A percentile compares a stretch with the other conserved stretches of the same genome.
phyloP scores from a whole-genome alignment of 2,888 invertebrate species.

The Stenurella melanura region DNA sequence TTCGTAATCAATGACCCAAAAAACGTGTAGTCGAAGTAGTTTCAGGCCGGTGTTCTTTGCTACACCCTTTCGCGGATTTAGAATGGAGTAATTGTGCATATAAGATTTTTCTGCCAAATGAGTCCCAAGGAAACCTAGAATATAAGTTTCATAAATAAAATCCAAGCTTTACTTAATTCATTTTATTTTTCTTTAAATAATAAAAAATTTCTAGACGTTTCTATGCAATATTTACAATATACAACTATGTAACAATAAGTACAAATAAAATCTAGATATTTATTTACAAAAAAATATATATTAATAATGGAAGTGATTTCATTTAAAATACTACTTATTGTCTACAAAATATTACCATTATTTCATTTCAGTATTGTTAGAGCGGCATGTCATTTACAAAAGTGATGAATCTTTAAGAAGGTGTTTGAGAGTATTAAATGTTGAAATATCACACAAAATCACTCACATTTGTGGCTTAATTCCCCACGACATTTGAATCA shows the following conservation, averaged over 20 bases:
- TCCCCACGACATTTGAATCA: too few relatives aligned
- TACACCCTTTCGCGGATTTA: too few relatives aligned
- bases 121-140: too few relatives aligned
- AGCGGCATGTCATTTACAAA: not conserved
- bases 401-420: slow-evolving; percentile 4
- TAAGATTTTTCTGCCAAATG: too few relatives aligned
- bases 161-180: slow-evolving; percentile 1
- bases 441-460: not conserved
- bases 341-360: slow-evolving; percentile 10
- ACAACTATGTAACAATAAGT: slow-evolving; percentile 67
- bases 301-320: slow-evolving; percentile 1
- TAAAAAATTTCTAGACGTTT: slow-evolving; percentile 37
- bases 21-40: too few relatives aligned
- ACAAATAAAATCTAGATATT: slow-evolving; percentile 38
- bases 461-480: too few relatives aligned
- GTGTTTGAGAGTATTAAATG: not conserved
- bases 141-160: not conserved
- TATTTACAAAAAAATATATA: slow-evolving; percentile 16
- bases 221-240: slow-evolving; percentile 39
- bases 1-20: too few relatives aligned
- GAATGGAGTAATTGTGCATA: too few relatives aligned
- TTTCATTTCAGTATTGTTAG: not conserved
- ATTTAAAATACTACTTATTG: slow-evolving; percentile 12
- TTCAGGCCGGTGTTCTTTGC: too few relatives aligned
- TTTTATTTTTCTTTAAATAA: slow-evolving; percentile 38